Percentiles rank a stretch among this genome's conserved stretches.
Conservation (phyloP, 2,113 vertebrate species). For the Bos taurus region ARS-UCD2.0 NC_037334.1:11891501-11892000, state of each 20-base stretch:
- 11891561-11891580: not conserved
- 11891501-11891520: accelerated
- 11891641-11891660: not conserved
- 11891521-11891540: not conserved
- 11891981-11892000: not conserved
- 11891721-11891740: not conserved
- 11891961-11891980: not conserved
- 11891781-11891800: not conserved
- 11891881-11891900: not conserved
- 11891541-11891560: not conserved
- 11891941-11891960: not conserved
- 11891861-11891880: not conserved
- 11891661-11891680: too few species aligned
- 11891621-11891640: not conserved
- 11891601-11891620: not conserved
- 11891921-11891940: not conserved
- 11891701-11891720: not conserved
- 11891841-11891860: not conserved
- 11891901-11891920: accelerated
- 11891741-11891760: not conserved
- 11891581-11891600: not conserved
- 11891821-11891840: not conserved
- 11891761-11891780: not conserved
- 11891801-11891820: too few species aligned
- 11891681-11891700: not conserved